phyloP scores from a whole-genome alignment of 35 echinoderm and acorn worm species.

The Diadema setosum region DNA sequence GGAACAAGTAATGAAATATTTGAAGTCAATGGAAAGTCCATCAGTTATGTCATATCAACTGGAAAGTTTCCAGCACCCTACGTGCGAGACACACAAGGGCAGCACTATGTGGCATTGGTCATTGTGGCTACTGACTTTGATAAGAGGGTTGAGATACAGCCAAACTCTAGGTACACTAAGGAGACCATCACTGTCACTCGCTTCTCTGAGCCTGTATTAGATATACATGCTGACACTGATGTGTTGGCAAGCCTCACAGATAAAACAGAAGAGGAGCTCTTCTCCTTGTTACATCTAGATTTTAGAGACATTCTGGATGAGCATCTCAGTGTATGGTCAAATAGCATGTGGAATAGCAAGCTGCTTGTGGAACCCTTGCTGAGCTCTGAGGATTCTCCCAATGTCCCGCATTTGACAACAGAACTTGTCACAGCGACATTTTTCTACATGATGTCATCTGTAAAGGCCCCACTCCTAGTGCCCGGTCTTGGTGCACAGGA shows the following conservation, averaged over 20 bases:
- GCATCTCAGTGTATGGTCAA: constrained; percentile 66
- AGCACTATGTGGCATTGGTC: constrained; percentile 66
- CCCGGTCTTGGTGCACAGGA: constrained; percentile 40
- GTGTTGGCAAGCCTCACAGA: constrained; percentile 62
- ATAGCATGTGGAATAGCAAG: constrained; percentile 88
- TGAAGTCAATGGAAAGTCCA: constrained; percentile 52
- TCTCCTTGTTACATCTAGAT: constrained; percentile 52
- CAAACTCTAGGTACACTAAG: constrained; percentile 49
- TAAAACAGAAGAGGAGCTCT: constrained; percentile 72
- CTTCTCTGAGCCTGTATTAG: constrained; percentile 73
- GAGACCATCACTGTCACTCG: constrained; percentile 53
- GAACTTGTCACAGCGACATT: constrained; percentile 64
- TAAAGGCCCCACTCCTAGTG: constrained; percentile 65
- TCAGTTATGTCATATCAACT: constrained; percentile 58
- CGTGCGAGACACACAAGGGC: constrained; percentile 31
- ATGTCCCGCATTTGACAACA: constrained; percentile 22
- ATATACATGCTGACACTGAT: constrained; percentile 42
- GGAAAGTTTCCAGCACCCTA: constrained; percentile 60
- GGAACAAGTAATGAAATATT: constrained; percentile 69
- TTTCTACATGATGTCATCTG: constrained; percentile 80
- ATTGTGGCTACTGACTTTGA: constrained; percentile 55
- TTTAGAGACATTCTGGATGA: constrained; percentile 45
- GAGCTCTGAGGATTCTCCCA: not conserved
- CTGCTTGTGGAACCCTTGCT: constrained; percentile 55
- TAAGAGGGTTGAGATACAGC: constrained; percentile 55